Evolutionary conservation across 2,888 invertebrate species (phyloP), one percentile per base, ranked within the genome.

Genomic region (Ramazzottius varieornatus): DNA sequence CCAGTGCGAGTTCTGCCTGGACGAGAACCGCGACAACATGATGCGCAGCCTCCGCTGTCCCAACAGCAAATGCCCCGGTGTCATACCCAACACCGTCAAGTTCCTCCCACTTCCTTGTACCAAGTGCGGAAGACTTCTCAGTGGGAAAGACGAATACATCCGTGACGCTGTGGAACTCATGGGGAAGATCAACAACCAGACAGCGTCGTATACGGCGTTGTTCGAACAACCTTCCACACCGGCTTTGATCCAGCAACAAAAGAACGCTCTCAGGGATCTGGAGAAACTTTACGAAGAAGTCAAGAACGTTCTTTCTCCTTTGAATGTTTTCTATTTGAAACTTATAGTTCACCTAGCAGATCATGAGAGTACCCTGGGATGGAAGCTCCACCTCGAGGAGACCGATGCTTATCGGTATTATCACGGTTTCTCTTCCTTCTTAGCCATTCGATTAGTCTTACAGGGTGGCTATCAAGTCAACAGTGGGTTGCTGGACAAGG

Each of bases 1-100:
- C 29, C 54, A 54, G 29, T 54, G 54, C 24, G 54, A 13, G 29
- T 54, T 24, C 54, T 54, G 54, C 24, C 29, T 54, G 29, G 54
- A 54, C 54, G 54, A 54, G 29, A 16, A 54, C 29, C 54, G 54
- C 54, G 54, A 54, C 54, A 54, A 54, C 29, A 54, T 54, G 54
- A 54, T 54, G 54, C 54, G 54, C 4, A 54, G 54, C 24, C 4
- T 54, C 16, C 29, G 54, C 20, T 54, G 54, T 29, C 54, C 54
- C 4, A 4, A 54, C 4, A 29, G 4, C 4, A 8, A 8, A 8
- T 54, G 54, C 24, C 16, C 4, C 54, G 54, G 54, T 4, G 54
- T 24, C 4, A 54, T 54, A 4, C 54, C 54, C 29, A n/a, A 8
- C 4, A 54, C 54, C 16, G 54, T 8, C 20, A 54, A 24, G n/a